A percentile compares a stretch with the other conserved stretches of the same genome.
phyloP scores from a whole-genome alignment of 2,113 vertebrate genomes.

The Seriola aureovittata region DNA sequence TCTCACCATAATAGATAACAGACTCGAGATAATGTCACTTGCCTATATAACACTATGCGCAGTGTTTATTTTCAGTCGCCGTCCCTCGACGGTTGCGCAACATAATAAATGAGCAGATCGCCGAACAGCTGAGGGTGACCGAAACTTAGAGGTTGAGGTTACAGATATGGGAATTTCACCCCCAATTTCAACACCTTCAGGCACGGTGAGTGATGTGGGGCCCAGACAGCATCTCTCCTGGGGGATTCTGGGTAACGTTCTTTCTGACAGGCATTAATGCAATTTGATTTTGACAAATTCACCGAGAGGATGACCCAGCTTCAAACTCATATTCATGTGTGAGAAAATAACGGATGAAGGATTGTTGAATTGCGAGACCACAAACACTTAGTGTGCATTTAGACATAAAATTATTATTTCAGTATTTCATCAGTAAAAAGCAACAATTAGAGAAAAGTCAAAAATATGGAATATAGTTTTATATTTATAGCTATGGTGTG shows the following conservation, averaged over 20 bases:
- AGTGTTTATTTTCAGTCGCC: conserved; percentile 70
- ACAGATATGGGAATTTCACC: conserved; percentile 61
- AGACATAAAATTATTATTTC: too few species aligned
- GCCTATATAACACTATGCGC: conserved; percentile 15
- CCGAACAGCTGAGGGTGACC: conserved; percentile 48
- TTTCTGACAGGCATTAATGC: conserved; percentile 48
- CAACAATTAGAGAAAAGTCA: neutral
- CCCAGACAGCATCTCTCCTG: conserved; percentile 27
- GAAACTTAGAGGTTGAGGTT: conserved; percentile 48
- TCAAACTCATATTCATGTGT: neutral
- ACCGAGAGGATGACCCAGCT: conserved; percentile 48
- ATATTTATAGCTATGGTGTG: too few species aligned
- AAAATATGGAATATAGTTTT: too few species aligned
- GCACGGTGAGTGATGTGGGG: conserved; percentile 64
- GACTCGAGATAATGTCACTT: conserved; percentile 63
- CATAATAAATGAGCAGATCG: conserved; percentile 64
- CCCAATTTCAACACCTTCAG: conserved; percentile 70
- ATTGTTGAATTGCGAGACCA: too few species aligned
- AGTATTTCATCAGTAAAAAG: neutral
- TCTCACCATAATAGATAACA: conserved; percentile 70
- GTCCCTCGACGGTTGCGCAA: conserved; percentile 43
- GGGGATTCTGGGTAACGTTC: conserved; percentile 60
- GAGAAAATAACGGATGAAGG: too few species aligned
- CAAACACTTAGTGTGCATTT: too few species aligned
- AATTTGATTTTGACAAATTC: conserved; percentile 57